A percentile compares a stretch with the other conserved stretches of the same genome.
Evolutionary conservation across 2,113 vertebrate species (phyloP).

Genomic region (Agapornis roseicollis): DNA sequence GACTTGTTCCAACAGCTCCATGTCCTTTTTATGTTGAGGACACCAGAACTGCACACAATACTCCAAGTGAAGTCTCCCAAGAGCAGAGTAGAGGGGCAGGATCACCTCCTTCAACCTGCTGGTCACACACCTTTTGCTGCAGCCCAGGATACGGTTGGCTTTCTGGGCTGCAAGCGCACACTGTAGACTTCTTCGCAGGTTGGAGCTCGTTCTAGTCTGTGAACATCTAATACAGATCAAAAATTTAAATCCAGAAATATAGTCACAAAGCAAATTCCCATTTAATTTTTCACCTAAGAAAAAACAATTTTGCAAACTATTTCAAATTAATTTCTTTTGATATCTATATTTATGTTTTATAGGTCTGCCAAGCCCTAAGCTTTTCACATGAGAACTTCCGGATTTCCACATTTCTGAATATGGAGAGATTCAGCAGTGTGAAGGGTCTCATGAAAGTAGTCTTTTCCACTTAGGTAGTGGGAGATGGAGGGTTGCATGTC

Average conservation of each 20-base stretch:
- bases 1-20: too few relatives aligned
- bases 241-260: neutral
- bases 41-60: too few relatives aligned
- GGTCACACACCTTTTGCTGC: too few relatives aligned
- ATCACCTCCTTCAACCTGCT: too few relatives aligned
- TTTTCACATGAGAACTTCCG: neutral
- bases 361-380: neutral
- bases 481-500: neutral
- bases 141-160: too few relatives aligned
- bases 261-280: neutral
- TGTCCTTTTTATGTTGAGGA: too few relatives aligned
- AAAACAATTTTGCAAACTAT: neutral
- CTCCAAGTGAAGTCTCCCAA: too few relatives aligned
- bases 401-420: neutral
- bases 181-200: neutral
- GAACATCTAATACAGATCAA: neutral
- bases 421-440: neutral
- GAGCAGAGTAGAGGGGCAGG: too few relatives aligned
- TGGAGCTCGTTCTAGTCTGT: neutral
- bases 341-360: neutral
- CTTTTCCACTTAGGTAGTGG: neutral
- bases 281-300: neutral
- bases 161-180: too few relatives aligned
- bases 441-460: neutral
- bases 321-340: neutral